These are phyloP conservation scores for Drosophila carrolli DNA, from an alignment of 1,140 invertebrate genomes.

Conservation along the genomic window DNA sequence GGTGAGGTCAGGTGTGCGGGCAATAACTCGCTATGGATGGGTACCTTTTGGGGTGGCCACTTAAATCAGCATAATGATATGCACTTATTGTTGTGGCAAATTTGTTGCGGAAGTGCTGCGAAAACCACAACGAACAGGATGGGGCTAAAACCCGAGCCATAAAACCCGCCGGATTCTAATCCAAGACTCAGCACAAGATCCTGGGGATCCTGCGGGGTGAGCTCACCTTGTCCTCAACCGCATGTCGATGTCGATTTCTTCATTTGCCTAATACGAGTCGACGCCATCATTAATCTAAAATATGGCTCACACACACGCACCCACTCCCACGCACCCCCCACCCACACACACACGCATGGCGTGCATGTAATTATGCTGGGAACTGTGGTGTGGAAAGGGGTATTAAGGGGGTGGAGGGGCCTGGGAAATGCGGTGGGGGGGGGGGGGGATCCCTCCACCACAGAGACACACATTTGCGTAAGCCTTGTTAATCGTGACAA, in stretches of 20 bases:
- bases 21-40: conserved; percentile 76
- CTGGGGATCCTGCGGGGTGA: conserved; percentile 6
- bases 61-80: conserved; percentile 82
- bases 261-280: conserved; percentile 79
- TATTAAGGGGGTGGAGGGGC: neutral
- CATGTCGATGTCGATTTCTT: conserved; percentile 79
- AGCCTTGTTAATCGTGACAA: conserved; percentile 82
- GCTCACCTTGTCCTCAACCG: conserved; percentile 36
- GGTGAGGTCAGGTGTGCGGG: conserved; percentile 65
- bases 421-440: neutral
- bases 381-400: conserved; percentile 1
- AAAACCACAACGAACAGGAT: conserved; percentile 62
- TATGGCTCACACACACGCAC: conserved; percentile 71
- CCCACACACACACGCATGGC: conserved; percentile 22
- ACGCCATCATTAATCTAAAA: conserved; percentile 82
- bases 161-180: conserved; percentile 1
- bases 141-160: conserved; percentile 10
- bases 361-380: conserved; percentile 77
- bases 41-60: conserved; percentile 52
- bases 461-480: conserved; percentile 65
- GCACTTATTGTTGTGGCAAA: conserved; percentile 82
- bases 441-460: conserved; percentile 8
- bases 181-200: conserved; percentile 2
- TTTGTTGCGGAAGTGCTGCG: conserved; percentile 78
- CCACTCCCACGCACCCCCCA: conserved; percentile 30